These are phyloP conservation scores for Colossoma macropomum DNA, from an alignment of 2,113 vertebrate species.

Conservation along the genomic window DNA sequence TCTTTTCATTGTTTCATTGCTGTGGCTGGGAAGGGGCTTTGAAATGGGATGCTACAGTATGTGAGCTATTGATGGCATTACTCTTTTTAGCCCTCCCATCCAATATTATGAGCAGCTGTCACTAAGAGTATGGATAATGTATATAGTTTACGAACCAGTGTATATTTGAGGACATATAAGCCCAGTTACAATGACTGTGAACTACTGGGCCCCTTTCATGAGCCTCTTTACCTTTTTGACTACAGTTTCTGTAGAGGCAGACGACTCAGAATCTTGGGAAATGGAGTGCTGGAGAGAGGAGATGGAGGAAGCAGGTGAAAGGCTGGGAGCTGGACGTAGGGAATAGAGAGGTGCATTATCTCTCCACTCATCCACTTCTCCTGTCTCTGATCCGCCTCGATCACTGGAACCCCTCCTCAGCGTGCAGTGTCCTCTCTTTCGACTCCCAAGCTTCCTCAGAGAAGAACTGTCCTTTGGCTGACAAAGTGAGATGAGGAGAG, in stretches of 20 bases:
- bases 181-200: neutral
- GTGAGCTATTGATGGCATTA: too few species aligned
- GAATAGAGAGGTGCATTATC: neutral
- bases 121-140: too few species aligned
- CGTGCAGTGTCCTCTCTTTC: conserved; percentile 38
- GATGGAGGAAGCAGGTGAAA: conserved; percentile 21
- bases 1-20: too few species aligned
- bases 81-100: too few species aligned
- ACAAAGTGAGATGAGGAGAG: neutral
- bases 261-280: conserved; percentile 57
- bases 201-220: neutral
- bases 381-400: neutral
- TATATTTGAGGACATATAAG: neutral
- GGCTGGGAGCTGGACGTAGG: conserved; percentile 12
- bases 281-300: conserved; percentile 48
- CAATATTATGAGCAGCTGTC: too few species aligned
- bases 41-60: too few species aligned
- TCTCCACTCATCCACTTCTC: conserved; percentile 27
- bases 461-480: neutral
- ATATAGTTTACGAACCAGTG: too few species aligned
- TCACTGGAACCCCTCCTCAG: conserved; percentile 1
- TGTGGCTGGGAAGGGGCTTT: too few species aligned
- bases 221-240: conserved; percentile 70
- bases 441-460: neutral
- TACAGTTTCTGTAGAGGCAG: conserved; percentile 58